Percentiles rank a stretch among this genome's conserved stretches.
phyloP scores from a whole-genome alignment of 2,888 invertebrate genomes.

The Celastrina argiolus region DNA sequence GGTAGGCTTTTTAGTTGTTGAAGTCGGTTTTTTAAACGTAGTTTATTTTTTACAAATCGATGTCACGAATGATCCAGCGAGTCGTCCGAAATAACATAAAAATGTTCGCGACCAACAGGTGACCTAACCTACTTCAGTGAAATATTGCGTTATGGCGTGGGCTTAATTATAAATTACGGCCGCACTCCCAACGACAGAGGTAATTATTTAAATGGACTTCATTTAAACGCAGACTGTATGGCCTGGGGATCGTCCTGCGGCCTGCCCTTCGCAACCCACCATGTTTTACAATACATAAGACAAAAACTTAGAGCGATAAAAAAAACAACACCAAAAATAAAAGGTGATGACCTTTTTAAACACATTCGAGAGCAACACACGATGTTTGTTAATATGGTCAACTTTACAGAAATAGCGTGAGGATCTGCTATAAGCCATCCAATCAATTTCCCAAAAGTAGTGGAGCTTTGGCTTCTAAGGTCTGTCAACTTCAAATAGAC shows the following conservation, averaged over 20 bases:
- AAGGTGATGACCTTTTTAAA: no score
- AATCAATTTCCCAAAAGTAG: no score
- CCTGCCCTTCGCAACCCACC: no score
- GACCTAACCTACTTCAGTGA: slow-evolving; percentile 4
- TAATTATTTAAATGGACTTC: slow-evolving; percentile 2
- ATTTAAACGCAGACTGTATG: background rate
- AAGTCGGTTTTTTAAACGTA: background rate
- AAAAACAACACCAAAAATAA: no score
- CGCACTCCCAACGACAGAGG: slow-evolving; percentile 8
- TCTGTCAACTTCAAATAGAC: no score
- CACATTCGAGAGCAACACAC: no score
- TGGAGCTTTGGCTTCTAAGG: no score
- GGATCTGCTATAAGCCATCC: no score
- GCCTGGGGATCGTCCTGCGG: background rate
- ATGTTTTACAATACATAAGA: no score
- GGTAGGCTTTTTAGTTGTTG: background rate
- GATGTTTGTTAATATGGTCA: no score
- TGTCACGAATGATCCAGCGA: background rate
- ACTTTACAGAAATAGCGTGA: no score
- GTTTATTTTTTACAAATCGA: background rate
- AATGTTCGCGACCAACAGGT: background rate
- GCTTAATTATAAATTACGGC: slow-evolving; percentile 4
- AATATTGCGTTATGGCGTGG: slow-evolving; percentile 9
- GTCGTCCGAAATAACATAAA: background rate
- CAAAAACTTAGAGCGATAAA: no score